Percentiles rank a stretch among this genome's conserved stretches.
Evolutionary conservation across 2,113 vertebrate species (phyloP).

Genomic region (Pelobates fuscus): DNA sequence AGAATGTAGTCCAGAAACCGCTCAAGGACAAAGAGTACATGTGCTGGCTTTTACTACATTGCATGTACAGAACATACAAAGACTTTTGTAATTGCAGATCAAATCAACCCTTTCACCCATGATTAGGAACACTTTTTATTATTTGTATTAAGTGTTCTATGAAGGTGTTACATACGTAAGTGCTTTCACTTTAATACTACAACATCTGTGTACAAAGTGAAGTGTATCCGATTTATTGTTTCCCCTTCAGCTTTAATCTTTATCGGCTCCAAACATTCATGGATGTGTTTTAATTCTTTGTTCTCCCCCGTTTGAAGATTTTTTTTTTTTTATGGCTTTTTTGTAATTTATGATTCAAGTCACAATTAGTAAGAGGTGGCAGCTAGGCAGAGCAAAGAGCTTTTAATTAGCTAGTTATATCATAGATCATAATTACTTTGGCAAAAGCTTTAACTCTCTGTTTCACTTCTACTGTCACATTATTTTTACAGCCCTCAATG

Average conservation of each 20-base stretch:
- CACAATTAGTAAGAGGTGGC: constrained; percentile 64
- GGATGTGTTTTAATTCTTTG: constrained; percentile 1
- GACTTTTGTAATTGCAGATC: constrained; percentile 2
- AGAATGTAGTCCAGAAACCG: no score
- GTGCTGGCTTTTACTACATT: no score
- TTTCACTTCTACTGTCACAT: neutral
- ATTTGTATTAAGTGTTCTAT: neutral
- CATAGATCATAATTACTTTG: constrained; percentile 10
- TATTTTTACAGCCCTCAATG: no score
- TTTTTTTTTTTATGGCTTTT: neutral
- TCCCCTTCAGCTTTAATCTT: constrained; percentile 23
- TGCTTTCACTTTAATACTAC: constrained; percentile 13
- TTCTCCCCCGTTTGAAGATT: constrained; percentile 13
- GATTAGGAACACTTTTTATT: constrained; percentile 13
- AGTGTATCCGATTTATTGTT: constrained; percentile 24
- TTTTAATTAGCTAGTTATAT: constrained; percentile 55
- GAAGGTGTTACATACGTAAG: constrained; percentile 21
- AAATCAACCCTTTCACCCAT: constrained; percentile 6
- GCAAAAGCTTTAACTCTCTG: constrained; percentile 28
- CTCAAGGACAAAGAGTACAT: no score
- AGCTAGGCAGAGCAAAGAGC: constrained; percentile 59
- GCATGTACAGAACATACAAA: no score
- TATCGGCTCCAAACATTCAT: constrained; percentile 4
- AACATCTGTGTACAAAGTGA: constrained; percentile 35
- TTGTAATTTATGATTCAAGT: constrained; percentile 63